A percentile compares a stretch with the other conserved stretches of the same genome.
These are phyloP conservation scores for Eretmocerus hayati DNA, from an alignment of 2,888 invertebrate genomes.

Conservation along the genomic window DNA sequence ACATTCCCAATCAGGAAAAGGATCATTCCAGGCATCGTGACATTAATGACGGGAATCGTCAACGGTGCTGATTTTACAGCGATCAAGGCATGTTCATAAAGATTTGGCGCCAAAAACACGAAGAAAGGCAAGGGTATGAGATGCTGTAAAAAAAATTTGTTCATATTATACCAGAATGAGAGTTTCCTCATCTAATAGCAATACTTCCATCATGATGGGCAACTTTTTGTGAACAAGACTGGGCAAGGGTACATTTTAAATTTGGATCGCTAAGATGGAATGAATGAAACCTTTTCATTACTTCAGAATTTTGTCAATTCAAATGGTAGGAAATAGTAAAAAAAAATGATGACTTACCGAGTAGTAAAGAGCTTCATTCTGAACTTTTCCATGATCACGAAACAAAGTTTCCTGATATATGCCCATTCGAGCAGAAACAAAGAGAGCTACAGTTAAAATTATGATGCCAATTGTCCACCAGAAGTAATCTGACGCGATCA, in stretches of 20 bases:
- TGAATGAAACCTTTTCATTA: neutral
- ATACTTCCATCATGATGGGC: too few relatives aligned
- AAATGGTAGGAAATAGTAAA: neutral
- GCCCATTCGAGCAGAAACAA: constrained; percentile 92
- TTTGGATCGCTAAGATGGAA: neutral
- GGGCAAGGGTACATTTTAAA: too few relatives aligned
- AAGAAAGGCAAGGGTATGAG: constrained; percentile 85
- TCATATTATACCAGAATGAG: too few relatives aligned
- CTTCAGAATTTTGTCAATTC: neutral
- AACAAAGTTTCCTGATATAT: constrained; percentile 88
- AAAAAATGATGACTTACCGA: constrained; percentile 50
- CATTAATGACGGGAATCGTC: constrained; percentile 54
- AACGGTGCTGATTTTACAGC: constrained; percentile 60
- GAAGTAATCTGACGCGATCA: constrained; percentile 51
- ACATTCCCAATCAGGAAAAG: constrained; percentile 74
- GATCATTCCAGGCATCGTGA: constrained; percentile 67
- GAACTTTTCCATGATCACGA: constrained; percentile 80
- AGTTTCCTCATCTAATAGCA: too few relatives aligned
- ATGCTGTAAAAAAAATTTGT: constrained; percentile 57
- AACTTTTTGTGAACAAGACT: too few relatives aligned
- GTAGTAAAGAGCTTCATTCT: constrained; percentile 79
- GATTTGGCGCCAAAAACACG: constrained; percentile 68
- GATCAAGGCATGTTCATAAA: constrained; percentile 65
- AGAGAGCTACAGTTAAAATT: constrained; percentile 78
- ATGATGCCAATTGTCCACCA: constrained; percentile 68